Conservation (phyloP, 2,888 invertebrate genomes). For the Petrophora chlorosata region DNA sequence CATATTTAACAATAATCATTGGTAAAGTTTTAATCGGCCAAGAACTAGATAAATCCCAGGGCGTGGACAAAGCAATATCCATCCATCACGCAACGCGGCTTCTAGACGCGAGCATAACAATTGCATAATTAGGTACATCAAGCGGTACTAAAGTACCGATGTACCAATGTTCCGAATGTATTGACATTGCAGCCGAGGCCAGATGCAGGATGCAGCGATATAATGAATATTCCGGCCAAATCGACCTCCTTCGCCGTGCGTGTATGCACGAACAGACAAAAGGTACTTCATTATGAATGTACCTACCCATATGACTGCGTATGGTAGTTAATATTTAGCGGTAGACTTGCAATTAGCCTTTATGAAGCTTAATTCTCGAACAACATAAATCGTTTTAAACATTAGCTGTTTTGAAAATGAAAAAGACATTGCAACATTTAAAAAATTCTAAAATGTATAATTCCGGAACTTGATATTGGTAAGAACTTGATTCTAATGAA, state of each 20-base stretch:
- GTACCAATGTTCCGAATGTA: slow-evolving; percentile 15
- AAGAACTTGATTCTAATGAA: no score
- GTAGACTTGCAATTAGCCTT: slow-evolving; percentile 24
- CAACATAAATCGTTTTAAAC: background rate
- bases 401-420: no score
- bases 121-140: slow-evolving; percentile 11
- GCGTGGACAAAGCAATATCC: background rate
- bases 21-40: background rate
- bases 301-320: no score
- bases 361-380: background rate
- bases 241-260: slow-evolving; percentile 46
- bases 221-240: slow-evolving; percentile 40
- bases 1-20: background rate
- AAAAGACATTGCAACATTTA: no score
- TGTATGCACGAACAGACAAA: slow-evolving; percentile 43
- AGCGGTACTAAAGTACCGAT: background rate
- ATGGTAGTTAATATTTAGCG: background rate
- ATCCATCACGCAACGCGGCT: slow-evolving; percentile 13
- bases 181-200: slow-evolving; percentile 37
- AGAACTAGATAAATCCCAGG: background rate
- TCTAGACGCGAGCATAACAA: slow-evolving; percentile 12
- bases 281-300: slow-evolving; percentile 20
- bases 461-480: no score
- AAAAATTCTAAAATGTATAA: no score
- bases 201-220: slow-evolving; percentile 43